Base-by-base conservation (phyloP, 1,140 invertebrate genomes). In the Zaprionus camerounensis region DNA sequence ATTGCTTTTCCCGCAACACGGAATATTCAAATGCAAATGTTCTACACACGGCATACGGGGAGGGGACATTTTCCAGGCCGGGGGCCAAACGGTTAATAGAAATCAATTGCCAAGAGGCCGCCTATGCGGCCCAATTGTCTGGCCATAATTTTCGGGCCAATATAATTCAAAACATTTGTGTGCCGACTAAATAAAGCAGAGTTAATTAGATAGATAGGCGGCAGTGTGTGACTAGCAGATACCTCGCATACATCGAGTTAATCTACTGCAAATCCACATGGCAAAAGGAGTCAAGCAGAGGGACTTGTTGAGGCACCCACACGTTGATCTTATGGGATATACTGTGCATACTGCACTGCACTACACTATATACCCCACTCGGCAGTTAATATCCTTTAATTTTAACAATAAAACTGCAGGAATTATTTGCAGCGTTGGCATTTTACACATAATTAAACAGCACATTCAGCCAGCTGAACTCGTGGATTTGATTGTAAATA, bases 361-460 rank as follows among this genome's bases (percentile, higher is more conserved):
- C n/a, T 44, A 0, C 41, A 17, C n/a, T 17, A 46, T 46, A 7
- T 46, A 46, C 41, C 41, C 41, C 41, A 46, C 17, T 9, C 3
- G 2, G 6, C 2, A n/a, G n/a, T 46, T 9, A 1, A 46, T 46
- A n/a, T 9, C 7, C 41, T 44, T n/a, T 17, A 46, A 17, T 46
- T 46, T 17, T 7, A 2, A 17, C n/a, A 46, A 46, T 46, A 17
- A 17, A 46, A 51, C 46, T 24, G 20, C 46, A 24, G 3, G 6
- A 24, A 51, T 51, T 51, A 13, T 22, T 51, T 51, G 46, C 46
- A 51, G 20, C 46, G 46, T 51, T 12, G 11, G 46, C 46, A 51
- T 51, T 51, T 51, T 51, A 13, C 46, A 51, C 20, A 24, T 51
- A 51, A 51, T 51, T 51, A 51, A 51, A 24, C 46, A 51, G 17